A percentile compares a stretch with the other conserved stretches of the same genome.
Evolutionary conservation across 2,888 invertebrate species (phyloP).

Genomic region (Halictus quadricinctus): DNA sequence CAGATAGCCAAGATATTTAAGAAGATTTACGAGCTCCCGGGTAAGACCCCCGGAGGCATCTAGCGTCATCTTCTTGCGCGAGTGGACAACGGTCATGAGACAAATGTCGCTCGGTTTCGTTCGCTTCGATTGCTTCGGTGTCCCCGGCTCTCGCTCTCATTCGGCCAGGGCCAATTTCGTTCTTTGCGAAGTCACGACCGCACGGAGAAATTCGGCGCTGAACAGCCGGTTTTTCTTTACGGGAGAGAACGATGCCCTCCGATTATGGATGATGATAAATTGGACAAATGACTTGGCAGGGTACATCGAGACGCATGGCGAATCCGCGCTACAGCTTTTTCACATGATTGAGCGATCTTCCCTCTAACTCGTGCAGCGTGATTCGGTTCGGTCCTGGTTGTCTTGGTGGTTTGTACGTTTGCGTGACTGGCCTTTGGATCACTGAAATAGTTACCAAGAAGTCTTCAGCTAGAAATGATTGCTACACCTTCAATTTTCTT

Average conservation of each 20-base stretch:
- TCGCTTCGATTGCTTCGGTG: slow-evolving; percentile 17
- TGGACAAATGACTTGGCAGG: slow-evolving; percentile 16
- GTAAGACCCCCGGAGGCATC: slow-evolving; percentile 55
- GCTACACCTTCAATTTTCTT: not conserved
- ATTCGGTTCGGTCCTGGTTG: not conserved
- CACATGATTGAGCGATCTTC: not conserved
- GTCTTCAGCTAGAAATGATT: not conserved
- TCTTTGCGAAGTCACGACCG: not conserved
- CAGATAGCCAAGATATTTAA: slow-evolving; percentile 77
- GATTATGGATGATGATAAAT: slow-evolving; percentile 5
- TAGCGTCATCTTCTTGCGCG: slow-evolving; percentile 54
- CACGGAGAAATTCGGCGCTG: slow-evolving; percentile 6
- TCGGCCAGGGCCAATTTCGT: not conserved
- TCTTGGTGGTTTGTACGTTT: not conserved
- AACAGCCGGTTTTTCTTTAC: not conserved
- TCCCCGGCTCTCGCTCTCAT: not conserved
- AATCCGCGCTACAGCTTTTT: not conserved
- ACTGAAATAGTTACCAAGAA: not conserved
- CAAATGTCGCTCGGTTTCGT: slow-evolving; percentile 11
- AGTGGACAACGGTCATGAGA: slow-evolving; percentile 1
- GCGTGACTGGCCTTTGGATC: not conserved
- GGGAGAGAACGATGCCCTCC: not conserved
- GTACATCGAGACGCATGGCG: slow-evolving; percentile 3
- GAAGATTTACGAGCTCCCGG: slow-evolving; percentile 76
- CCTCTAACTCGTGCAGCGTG: not conserved